Evolutionary conservation across 2,113 vertebrate genomes (phyloP).

Genomic region (Nesoenas mayeri): DNA sequence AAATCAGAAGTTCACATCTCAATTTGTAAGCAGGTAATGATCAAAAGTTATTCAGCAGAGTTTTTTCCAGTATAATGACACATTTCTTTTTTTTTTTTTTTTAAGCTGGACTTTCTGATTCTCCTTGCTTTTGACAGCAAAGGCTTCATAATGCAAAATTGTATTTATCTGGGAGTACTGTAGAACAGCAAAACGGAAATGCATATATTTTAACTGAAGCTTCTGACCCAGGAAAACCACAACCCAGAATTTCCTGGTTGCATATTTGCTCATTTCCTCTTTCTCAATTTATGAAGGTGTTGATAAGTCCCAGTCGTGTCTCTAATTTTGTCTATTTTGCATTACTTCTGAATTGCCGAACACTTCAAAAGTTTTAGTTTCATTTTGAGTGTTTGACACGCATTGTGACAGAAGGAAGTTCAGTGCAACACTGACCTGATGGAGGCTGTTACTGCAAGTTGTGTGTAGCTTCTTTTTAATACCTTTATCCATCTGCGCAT

Average conservation of each 20-base stretch:
- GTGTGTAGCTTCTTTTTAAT: background rate
- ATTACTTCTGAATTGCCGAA: background rate
- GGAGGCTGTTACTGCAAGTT: background rate
- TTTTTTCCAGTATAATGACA: background rate
- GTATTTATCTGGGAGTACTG: background rate
- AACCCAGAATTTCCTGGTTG: constrained; percentile 5
- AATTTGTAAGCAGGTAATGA: background rate
- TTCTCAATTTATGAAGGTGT: background rate
- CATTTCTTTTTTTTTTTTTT: background rate
- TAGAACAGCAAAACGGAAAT: background rate
- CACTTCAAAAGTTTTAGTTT: background rate
- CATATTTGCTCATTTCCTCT: constrained; percentile 21
- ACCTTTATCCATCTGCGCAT: background rate
- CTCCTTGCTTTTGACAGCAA: background rate
- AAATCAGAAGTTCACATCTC: background rate
- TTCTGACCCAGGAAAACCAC: constrained; percentile 40
- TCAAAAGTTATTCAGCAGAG: background rate
- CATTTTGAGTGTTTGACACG: background rate
- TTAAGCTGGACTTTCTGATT: background rate
- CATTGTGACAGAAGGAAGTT: background rate
- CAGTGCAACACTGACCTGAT: background rate
- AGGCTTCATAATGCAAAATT: background rate
- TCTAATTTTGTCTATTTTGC: background rate
- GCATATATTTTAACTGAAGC: constrained; percentile 3
- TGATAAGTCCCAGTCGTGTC: background rate